Conservation (phyloP, 2,113 vertebrate species). For the Oreotragus oreotragus region DNA sequence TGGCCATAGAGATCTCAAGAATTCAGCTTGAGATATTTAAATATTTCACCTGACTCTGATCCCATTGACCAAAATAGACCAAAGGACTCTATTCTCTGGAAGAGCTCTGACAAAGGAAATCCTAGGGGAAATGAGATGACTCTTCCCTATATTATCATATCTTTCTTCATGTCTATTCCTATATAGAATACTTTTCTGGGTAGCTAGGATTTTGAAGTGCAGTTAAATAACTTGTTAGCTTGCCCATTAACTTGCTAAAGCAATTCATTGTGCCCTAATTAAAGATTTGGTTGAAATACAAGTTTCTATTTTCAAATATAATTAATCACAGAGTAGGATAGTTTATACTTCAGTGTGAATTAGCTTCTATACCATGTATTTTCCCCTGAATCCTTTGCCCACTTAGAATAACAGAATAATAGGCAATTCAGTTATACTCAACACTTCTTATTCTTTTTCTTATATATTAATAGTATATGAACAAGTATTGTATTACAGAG, state of each 20-base stretch:
- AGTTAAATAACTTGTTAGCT: background rate
- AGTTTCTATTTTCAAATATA: slow-evolving; percentile 26
- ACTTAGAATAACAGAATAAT: slow-evolving; percentile 3
- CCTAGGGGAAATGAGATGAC: background rate
- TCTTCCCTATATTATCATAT: background rate
- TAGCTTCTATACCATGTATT: background rate
- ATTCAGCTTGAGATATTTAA: too few relatives aligned
- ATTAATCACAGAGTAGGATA: background rate
- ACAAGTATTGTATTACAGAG: background rate
- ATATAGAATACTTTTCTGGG: background rate
- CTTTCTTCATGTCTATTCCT: background rate
- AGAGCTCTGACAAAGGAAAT: too few relatives aligned
- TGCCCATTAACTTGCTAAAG: background rate
- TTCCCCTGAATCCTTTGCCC: background rate
- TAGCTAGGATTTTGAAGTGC: background rate
- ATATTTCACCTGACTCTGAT: too few relatives aligned
- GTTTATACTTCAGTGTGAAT: background rate
- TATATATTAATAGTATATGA: background rate
- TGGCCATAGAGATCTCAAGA: too few relatives aligned
- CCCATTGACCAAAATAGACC: too few relatives aligned
- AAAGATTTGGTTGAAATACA: slow-evolving; percentile 24
- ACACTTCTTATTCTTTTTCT: background rate
- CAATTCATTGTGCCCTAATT: slow-evolving; percentile 5
- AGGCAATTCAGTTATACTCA: background rate
- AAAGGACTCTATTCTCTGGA: too few relatives aligned